Evolutionary conservation across 1,140 invertebrate genomes (phyloP), one percentile per base, ranked within the genome.

Genomic region (Reticulitermes speratus): DNA sequence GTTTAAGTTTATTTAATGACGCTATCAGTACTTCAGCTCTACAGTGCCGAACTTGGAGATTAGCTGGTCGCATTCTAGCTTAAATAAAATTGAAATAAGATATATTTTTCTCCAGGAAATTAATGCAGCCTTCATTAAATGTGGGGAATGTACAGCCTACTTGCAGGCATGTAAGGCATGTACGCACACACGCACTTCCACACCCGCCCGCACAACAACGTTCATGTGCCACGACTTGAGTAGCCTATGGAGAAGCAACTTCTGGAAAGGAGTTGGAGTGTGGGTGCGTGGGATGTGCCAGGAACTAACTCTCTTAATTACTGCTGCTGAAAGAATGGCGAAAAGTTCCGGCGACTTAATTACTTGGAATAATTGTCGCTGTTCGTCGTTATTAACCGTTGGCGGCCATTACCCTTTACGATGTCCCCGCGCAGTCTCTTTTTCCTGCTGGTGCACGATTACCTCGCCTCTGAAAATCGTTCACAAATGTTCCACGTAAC

Each of bases 301-400:
- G 83, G 65, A 85, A 85, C 84, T 85, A 75, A 52, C 84, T 48
- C 48, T 16, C 84, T 85, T 85, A 85, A 85, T 85, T 85, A 85
- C 84, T 85, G 84, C 82, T 83, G 83, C 83, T 48, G 44, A 44
- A 48, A 44, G 83, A 48, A 11, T 25, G 44, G 83, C 48, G 83
- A 84, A 84, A 84, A 84, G 83, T 84, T 84, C 83, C 52, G 83
- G 65, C 85, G 48, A 84, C 86, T 86, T 86, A 86, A 86, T 86
- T 86, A 86, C 86, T 86, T 69, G 86, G 86, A 86, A 86, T 86
- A 86, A 86, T 86, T 86, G 86, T 86, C 86, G 48, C 85, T 23
- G n/a, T 84, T 59, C 44, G 48, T 69, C 85, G 59, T 85, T 55
- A 85, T 85, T 85, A 38, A 44, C 86, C 55, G 59, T n/a, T 25